Evolutionary conservation across 2,888 invertebrate genomes (phyloP).

Genomic region (Cistogaster globosa): DNA sequence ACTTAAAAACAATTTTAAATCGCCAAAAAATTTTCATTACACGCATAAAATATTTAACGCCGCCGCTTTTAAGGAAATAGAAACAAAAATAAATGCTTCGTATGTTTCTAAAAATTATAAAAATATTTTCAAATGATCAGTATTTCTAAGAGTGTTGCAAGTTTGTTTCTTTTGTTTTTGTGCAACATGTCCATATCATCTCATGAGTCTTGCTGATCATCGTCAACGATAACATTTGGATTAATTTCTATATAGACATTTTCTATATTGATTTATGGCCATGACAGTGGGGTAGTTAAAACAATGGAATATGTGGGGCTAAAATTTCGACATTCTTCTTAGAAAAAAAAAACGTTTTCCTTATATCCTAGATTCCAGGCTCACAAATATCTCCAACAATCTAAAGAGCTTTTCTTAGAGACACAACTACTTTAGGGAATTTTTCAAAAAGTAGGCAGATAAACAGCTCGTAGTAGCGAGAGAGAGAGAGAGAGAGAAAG

Average conservation of each 20-base stretch:
- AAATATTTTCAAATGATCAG: conserved; percentile 27
- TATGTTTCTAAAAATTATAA: background rate
- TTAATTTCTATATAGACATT: conserved; percentile 46
- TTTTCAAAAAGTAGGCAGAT: no score
- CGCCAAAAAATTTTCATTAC: conserved; percentile 59
- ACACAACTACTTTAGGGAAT: no score
- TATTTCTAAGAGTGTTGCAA: conserved; percentile 34
- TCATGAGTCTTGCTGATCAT: conserved; percentile 30
- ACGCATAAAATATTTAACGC: conserved; percentile 67
- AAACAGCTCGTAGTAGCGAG: no score
- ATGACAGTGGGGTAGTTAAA: conserved; percentile 23
- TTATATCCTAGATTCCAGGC: no score
- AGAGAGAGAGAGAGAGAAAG: no score
- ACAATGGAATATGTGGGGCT: no score
- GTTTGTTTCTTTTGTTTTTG: background rate
- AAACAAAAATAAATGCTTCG: conserved; percentile 7
- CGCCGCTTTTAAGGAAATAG: conserved; percentile 44
- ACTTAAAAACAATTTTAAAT: conserved; percentile 37
- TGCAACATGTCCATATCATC: conserved; percentile 31
- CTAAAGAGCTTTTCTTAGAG: no score
- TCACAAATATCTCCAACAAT: no score
- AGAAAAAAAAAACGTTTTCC: no score
- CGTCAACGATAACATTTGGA: conserved; percentile 43
- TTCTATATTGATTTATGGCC: conserved; percentile 31
- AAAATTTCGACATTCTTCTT: background rate